Conservation (phyloP, 2,113 vertebrate genomes). For the Tapirus terrestris region DNA sequence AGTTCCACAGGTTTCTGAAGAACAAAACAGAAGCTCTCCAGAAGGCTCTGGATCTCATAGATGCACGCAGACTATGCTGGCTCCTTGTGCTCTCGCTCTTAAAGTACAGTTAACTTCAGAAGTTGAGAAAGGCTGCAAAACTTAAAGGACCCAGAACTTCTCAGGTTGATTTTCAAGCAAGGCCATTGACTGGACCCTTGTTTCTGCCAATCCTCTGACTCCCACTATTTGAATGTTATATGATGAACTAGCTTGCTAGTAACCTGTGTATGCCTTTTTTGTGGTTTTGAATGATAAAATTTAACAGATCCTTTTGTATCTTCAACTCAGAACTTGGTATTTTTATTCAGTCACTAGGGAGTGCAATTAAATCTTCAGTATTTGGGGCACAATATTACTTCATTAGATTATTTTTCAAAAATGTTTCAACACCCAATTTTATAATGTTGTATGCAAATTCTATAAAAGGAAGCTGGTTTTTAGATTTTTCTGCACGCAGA, state of each 20-base stretch:
- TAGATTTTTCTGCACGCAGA: neutral
- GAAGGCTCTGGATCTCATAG: slow-evolving; percentile 87
- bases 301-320: neutral
- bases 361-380: neutral
- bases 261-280: slow-evolving; percentile 68
- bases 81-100: slow-evolving; percentile 87
- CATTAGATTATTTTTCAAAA: neutral
- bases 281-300: neutral
- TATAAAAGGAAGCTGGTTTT: neutral
- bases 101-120: slow-evolving; percentile 86
- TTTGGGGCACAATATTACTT: neutral
- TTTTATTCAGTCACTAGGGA: neutral
- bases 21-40: slow-evolving; percentile 87
- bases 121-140: slow-evolving; percentile 89
- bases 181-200: slow-evolving; percentile 86
- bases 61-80: slow-evolving; percentile 86
- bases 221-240: slow-evolving; percentile 88
- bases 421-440: neutral
- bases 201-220: slow-evolving; percentile 87
- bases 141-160: slow-evolving; percentile 88
- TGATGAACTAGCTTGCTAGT: slow-evolving; percentile 83
- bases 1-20: slow-evolving; percentile 91
- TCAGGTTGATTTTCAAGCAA: slow-evolving; percentile 88
- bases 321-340: neutral
- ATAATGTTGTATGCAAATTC: neutral